Evolutionary conservation across 1,140 invertebrate species (phyloP).

Genomic region (Aphis craccivora): DNA sequence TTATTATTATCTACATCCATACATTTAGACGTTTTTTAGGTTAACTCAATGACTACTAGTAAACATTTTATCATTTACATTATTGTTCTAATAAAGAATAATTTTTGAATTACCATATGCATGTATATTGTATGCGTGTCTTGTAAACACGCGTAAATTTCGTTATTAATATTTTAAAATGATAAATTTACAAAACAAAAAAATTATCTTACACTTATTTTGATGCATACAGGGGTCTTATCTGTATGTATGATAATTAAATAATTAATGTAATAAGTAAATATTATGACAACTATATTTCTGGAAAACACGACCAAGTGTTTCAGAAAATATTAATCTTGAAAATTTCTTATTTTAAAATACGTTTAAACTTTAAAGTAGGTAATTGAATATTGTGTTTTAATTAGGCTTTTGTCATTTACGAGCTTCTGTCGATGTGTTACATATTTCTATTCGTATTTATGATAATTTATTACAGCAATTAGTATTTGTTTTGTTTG

Average conservation of each 20-base stretch:
- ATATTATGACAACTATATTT: background rate
- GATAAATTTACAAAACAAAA: background rate
- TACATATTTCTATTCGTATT: too few species aligned
- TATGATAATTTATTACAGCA: too few species aligned
- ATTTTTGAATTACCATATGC: background rate
- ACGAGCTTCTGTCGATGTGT: too few species aligned
- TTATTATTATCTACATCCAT: too few species aligned
- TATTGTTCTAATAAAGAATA: too few species aligned
- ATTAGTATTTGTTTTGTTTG: background rate
- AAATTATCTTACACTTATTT: background rate
- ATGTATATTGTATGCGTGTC: background rate
- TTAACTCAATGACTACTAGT: too few species aligned
- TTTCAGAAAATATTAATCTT: background rate
- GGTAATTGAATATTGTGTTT: too few species aligned
- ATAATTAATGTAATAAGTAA: background rate
- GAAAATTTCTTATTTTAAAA: too few species aligned
- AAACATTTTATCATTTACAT: too few species aligned
- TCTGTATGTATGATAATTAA: background rate
- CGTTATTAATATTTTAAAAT: background rate
- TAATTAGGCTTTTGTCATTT: too few species aligned
- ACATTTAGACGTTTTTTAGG: too few species aligned
- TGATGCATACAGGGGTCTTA: background rate
- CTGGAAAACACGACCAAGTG: background rate
- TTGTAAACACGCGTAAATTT: background rate
- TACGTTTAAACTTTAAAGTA: too few species aligned